Base-by-base conservation (phyloP, 2,797 vertebrate species). In the Chiloscyllium punctatum region DNA sequence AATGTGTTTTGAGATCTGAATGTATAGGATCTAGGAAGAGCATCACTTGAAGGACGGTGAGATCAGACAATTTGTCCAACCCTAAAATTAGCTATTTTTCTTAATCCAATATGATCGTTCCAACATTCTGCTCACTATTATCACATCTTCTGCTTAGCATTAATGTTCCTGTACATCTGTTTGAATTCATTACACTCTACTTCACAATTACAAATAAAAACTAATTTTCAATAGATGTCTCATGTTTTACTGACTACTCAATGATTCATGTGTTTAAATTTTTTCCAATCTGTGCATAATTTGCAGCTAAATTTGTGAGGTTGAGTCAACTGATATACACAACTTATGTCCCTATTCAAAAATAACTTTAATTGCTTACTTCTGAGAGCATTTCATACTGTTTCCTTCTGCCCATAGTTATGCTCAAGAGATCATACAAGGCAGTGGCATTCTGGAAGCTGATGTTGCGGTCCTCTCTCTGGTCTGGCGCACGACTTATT, bases 381-480 rank as follows among this genome's bases (percentile, higher is more conserved):
- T 99, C 99, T 1, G 99, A 99, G 11, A 99, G 98, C 98, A 99
- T 99, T 97, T 97, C 97, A 51, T 99, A 99, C 98, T 99, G 99
- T 97, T 99, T 99, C 97, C 99, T 99, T 97, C 99, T 98, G 98
- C 98, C 99, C 98, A 99, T 98, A 0, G 98, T 98, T 96, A 99
- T 99, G 96, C 98, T 98, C 95, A 99, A 98, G 96, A 99, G 98
- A 97, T 99, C 98, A 0, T 99, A 99, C 96, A 99, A 98, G 0
- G 98, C 98, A n/a, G 98, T 97, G 3, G 99, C 98, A 33, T 99
- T 98, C 96, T 96, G 98, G 94, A 99, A 97, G 96, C 99, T 99
- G 96, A 98, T 96, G 15, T 98, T 97, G 53, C 98, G 98, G 96
- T 98, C 98, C 91, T 98, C 98, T 91, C 97, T 97, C 96, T 99